These are phyloP conservation scores for Spinibarbus caldwelli DNA, from an alignment of 2,797 vertebrate species.

Conservation along the genomic window DNA sequence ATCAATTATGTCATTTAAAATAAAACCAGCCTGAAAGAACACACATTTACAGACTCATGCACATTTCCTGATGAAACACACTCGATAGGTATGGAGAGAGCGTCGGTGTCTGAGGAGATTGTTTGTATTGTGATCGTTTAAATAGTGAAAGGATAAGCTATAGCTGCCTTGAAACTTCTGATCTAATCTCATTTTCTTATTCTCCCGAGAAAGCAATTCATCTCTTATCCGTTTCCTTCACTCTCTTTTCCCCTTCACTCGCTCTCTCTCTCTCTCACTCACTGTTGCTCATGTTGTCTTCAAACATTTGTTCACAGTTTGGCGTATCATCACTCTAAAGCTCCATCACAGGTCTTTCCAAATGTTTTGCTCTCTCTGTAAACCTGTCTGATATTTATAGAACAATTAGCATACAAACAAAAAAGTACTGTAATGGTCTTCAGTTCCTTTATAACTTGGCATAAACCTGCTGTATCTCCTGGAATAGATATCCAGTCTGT, in stretches of 20 bases:
- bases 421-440: neutral
- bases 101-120: conserved; percentile 13
- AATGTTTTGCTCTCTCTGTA: neutral
- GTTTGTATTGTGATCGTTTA: conserved; percentile 37
- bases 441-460: conserved; percentile 5
- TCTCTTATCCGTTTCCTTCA: conserved; percentile 69
- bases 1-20: neutral
- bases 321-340: conserved; percentile 15
- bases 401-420: conserved; percentile 9
- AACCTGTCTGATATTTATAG: conserved; percentile 18
- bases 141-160: conserved; percentile 48
- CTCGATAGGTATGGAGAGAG: neutral
- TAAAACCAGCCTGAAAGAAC: too few relatives aligned
- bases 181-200: conserved; percentile 70
- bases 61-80: neutral
- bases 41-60: neutral
- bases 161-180: conserved; percentile 74
- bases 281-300: conserved; percentile 54
- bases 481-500: neutral
- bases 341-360: conserved; percentile 13
- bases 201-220: conserved; percentile 79
- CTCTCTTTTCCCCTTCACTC: conserved; percentile 47
- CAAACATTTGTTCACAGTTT: conserved; percentile 54
- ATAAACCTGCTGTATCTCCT: neutral
- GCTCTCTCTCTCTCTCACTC: conserved; percentile 35